These are phyloP conservation scores for Zoroaster sp. DNA, from an alignment of 53 echinoderm and acorn worm species.

Conservation along the genomic window DNA sequence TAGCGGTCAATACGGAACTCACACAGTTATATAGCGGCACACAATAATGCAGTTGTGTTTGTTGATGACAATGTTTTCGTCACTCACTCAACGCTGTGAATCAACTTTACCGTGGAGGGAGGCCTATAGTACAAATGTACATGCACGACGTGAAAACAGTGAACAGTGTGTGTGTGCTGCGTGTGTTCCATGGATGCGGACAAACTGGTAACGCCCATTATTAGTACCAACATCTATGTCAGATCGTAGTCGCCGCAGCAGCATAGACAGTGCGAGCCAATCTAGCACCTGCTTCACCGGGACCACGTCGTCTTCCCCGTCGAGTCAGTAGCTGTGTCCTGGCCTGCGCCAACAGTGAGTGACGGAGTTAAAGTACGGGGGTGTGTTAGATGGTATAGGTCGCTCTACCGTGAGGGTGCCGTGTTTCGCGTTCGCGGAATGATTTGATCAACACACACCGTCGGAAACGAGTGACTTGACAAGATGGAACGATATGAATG, in stretches of 20 bases:
- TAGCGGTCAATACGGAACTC: background rate
- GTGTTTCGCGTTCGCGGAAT: background rate
- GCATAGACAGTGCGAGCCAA: background rate
- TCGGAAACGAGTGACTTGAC: background rate
- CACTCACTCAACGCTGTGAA: background rate
- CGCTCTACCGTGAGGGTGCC: background rate
- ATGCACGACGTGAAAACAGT: background rate
- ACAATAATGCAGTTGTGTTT: slow-evolving; percentile 4
- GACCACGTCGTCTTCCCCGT: slow-evolving; percentile 12
- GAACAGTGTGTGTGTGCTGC: background rate
- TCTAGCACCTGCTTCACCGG: background rate
- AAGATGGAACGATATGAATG: background rate
- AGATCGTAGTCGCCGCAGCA: background rate
- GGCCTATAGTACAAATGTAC: background rate
- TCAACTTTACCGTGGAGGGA: background rate
- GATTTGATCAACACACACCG: background rate
- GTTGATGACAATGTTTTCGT: slow-evolving; percentile 26
- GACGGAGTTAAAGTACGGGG: background rate
- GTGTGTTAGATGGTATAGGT: background rate
- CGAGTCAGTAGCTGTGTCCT: background rate
- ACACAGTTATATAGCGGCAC: background rate
- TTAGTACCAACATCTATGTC: background rate
- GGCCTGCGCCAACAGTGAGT: no score
- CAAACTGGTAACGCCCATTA: slow-evolving; percentile 21
- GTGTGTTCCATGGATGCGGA: background rate